Evolutionary conservation across 2,113 vertebrate species (phyloP), one percentile per base, ranked within the genome.

Genomic region (Sminthopsis crassicaudata): DNA sequence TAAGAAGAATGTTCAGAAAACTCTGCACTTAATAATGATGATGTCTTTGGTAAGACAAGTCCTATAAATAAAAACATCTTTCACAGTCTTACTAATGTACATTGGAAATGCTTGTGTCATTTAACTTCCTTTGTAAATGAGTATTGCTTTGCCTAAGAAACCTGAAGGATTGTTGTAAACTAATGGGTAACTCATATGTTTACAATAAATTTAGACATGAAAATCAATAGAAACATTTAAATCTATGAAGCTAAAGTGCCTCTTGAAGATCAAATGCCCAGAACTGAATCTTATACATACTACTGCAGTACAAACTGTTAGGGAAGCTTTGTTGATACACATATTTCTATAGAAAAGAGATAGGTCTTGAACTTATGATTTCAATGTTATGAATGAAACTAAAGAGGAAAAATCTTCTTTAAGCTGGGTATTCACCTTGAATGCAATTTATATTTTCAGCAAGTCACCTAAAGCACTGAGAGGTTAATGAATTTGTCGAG

Each of bases 201-300:
- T 96, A 94, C 97, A 96, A 96, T 97, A 98, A 98, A 98, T 97
- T 94, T 96, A 97, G 98, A 98, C 97, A 96, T 95, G 97, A 98
- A 98, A 98, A 98, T 98, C 98, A 99, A 98, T 98, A 98, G 92
- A 97, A 98, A 97, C 95, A 97, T 97, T 98, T 98, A 98, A 98
- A 98, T 95, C 91, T 96, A 90, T 94, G 95, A 97, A 96, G 67
- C 54, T 97, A 91, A 98, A 97, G 88, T 93, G 95, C 60, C 93
- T 98, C 96, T 97, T 96, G 93, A 96, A 98, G 96, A 97, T 97
- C 96, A 98, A 95, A 98, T 96, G 96, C 93, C 98, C 97, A 98
- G 90, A 96, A 96, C 30, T 53, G 8, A 96, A 95, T 96, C 89
- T 97, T 91, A 94, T 2, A 0, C 57, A 94, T 26, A 90, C 76